Base-by-base conservation (phyloP, 1,140 invertebrate species). In the Drosophila punjabiensis region DNA sequence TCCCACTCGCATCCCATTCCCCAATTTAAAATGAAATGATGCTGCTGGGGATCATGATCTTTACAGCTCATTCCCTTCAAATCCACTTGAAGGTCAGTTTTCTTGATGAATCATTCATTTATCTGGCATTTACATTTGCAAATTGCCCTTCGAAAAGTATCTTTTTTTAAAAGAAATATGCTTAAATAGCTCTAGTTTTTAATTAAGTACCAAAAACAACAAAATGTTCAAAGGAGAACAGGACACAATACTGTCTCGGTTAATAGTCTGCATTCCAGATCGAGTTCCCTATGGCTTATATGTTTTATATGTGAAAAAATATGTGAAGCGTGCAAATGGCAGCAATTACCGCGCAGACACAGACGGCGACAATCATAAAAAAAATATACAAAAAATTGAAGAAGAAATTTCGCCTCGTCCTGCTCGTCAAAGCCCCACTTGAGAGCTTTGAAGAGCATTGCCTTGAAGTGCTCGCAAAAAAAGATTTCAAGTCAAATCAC, bases 281-380 rank as follows among this genome's bases (percentile, higher is more conserved):
- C 41, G 10, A n/a, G 13, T 32, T 52, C 13, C 18, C 0, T 14
- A 11, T 30, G 52, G 9, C 33, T n/a, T 30, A 30, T 55, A 53
- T 55, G 13, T 35, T 20, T 28, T 28, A 60, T 39, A 55, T 63
- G 30, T 33, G 20, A 35, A 24, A 53, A 37, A 14, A 37, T 58
- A 11, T 48, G 47, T 76, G 81, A 74, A 69, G 79, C 76, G 47
- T 79, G 60, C 81, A 77, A 88, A 87, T 77, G 81, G 63, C 74
- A 81, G 84, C 81, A 81, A 88, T 89, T 89, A 88, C 81, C 52
- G 63, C 59, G 52, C 39, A 60, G 56, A 61, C 77, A 79, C 59
- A 75, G 61, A 74, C 50, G 75, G 63, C 75, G 76, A 78, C 74
- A 78, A 78, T 78, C 75, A 68, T 69, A 77, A 67, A 53, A 18